These are phyloP conservation scores for Ciconia boyciana DNA, from an alignment of 2,113 vertebrate genomes.

Conservation along the genomic window DNA sequence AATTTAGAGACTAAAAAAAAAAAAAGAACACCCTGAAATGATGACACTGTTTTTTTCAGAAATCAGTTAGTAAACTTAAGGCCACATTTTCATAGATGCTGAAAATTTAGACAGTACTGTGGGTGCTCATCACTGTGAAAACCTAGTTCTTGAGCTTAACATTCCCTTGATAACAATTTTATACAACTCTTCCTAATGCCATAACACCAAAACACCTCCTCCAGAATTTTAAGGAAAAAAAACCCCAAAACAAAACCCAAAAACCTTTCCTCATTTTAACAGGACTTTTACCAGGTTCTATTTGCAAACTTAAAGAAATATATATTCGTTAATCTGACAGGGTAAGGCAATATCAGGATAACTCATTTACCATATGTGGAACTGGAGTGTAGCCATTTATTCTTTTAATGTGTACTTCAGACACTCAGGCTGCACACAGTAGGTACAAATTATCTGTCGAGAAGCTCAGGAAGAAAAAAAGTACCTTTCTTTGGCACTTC, in stretches of 20 bases:
- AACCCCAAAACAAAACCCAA: fast-evolving
- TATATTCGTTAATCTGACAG: not conserved
- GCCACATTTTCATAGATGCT: not conserved
- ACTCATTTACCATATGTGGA: not conserved
- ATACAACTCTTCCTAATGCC: not conserved
- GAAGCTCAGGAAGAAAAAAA: not conserved
- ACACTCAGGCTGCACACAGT: not conserved
- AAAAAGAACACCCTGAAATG: not conserved
- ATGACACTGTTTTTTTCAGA: not conserved
- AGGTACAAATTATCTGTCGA: slow-evolving; percentile 33
- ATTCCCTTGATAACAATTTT: not conserved
- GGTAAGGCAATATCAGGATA: not conserved
- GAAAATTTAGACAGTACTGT: not conserved
- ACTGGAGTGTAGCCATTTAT: not conserved
- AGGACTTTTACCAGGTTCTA: not conserved
- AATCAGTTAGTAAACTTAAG: not conserved
- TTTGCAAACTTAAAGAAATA: not conserved
- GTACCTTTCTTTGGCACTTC: not conserved
- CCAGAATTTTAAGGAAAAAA: not conserved
- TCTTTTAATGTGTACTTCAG: slow-evolving; percentile 6
- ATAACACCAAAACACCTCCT: not conserved
- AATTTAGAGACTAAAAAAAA: not conserved
- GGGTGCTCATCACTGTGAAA: not conserved
- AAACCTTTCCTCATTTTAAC: not conserved
- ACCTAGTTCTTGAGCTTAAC: not conserved